Conservation (phyloP, 2,888 invertebrate species). For the Mellilla xanthometata region DNA sequence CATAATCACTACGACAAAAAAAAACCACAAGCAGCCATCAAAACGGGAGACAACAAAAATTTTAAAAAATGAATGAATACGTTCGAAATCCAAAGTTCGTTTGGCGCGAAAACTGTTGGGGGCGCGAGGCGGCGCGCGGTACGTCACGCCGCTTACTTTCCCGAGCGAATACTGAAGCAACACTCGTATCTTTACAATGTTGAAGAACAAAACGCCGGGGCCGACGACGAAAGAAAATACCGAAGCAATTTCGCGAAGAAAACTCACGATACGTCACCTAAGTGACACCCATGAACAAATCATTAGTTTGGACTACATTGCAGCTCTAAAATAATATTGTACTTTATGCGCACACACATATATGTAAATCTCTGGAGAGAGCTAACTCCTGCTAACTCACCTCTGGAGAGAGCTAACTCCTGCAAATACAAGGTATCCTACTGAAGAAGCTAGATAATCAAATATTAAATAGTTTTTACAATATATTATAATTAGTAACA, state of each 20-base stretch:
- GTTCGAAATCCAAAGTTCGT: slow-evolving; percentile 31
- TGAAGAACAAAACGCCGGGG: slow-evolving; percentile 1
- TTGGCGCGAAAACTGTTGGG: slow-evolving; percentile 45
- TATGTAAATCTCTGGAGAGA: too few relatives aligned
- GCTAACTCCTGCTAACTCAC: too few relatives aligned
- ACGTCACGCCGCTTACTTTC: slow-evolving; percentile 59
- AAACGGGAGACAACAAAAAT: slow-evolving; percentile 17
- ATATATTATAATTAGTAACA: too few relatives aligned
- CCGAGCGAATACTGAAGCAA: slow-evolving; percentile 58
- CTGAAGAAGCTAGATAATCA: too few relatives aligned
- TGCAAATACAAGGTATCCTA: too few relatives aligned
- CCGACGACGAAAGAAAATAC: slow-evolving; percentile 9
- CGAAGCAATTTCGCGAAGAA: slow-evolving; percentile 3
- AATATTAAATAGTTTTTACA: too few relatives aligned
- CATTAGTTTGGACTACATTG: too few relatives aligned
- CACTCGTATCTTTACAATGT: neutral
- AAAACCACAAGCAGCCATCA: slow-evolving; percentile 8
- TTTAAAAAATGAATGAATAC: slow-evolving; percentile 18
- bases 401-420: too few relatives aligned
- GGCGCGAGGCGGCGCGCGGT: slow-evolving; percentile 36
- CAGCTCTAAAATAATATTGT: too few relatives aligned
- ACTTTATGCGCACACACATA: too few relatives aligned
- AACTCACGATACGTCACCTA: slow-evolving; percentile 2
- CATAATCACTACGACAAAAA: slow-evolving; percentile 9
- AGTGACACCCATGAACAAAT: too few relatives aligned